Conservation (phyloP, 2,888 invertebrate species). For the Cephalotes varians region DNA sequence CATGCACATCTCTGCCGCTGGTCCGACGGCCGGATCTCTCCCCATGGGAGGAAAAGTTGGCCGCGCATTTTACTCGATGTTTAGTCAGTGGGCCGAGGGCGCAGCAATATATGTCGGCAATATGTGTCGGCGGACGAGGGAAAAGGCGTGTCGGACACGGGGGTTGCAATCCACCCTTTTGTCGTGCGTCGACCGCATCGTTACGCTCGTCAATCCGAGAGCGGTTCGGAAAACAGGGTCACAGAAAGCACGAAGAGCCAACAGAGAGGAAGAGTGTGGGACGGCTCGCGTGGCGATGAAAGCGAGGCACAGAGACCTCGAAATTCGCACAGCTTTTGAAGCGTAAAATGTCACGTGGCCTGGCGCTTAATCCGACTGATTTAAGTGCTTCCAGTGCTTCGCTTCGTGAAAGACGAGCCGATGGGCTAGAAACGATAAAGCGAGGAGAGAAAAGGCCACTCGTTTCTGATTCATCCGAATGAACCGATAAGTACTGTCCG, state of each 20-base stretch:
- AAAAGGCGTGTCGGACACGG: slow-evolving; percentile 47
- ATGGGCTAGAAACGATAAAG: background rate
- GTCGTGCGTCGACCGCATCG: slow-evolving; percentile 73
- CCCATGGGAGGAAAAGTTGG: background rate
- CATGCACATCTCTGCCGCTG: background rate
- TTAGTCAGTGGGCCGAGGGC: background rate
- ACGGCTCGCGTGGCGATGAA: slow-evolving; percentile 15
- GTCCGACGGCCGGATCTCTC: background rate
- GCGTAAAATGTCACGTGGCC: slow-evolving; percentile 72
- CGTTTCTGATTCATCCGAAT: background rate
- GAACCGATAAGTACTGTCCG: slow-evolving; percentile 24
- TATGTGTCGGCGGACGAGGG: slow-evolving; percentile 11
- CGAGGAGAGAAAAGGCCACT: background rate
- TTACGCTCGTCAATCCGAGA: slow-evolving; percentile 68
- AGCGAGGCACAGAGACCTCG: slow-evolving; percentile 41
- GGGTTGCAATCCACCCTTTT: slow-evolving; percentile 59
- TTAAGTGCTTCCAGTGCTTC: slow-evolving; percentile 68
- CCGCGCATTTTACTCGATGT: slow-evolving; percentile 7
- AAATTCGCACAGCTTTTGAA: slow-evolving; percentile 59
- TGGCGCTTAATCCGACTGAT: slow-evolving; percentile 71
- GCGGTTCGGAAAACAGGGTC: slow-evolving; percentile 63
- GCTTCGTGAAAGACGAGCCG: slow-evolving; percentile 58
- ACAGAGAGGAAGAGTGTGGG: background rate
- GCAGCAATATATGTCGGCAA: background rate
- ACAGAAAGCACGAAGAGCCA: slow-evolving; percentile 31